A percentile compares a stretch with the other conserved stretches of the same genome.
phyloP scores from a whole-genome alignment of 2,888 invertebrate genomes.

The Archips xylosteana region DNA sequence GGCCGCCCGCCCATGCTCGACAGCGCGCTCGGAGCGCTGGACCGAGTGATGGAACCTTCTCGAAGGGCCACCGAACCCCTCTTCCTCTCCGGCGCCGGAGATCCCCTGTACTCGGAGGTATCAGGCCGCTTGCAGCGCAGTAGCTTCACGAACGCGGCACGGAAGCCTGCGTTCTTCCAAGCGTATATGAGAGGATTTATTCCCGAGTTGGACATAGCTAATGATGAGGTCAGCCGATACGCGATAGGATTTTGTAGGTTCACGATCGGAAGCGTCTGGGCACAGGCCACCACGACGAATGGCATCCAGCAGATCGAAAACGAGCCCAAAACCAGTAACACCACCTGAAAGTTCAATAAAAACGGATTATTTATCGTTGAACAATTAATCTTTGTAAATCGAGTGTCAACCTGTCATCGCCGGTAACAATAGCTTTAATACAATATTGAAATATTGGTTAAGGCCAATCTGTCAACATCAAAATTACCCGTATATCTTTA shows the following conservation, averaged over 20 bases:
- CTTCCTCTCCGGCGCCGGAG: slow-evolving; percentile 84
- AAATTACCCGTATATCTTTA: neutral
- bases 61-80: slow-evolving; percentile 79
- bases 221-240: slow-evolving; percentile 88
- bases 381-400: slow-evolving; percentile 26
- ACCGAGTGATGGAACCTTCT: slow-evolving; percentile 75
- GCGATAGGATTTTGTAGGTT: slow-evolving; percentile 82
- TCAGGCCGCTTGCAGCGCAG: slow-evolving; percentile 88
- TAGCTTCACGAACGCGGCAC: slow-evolving; percentile 89
- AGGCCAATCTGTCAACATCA: slow-evolving; percentile 28
- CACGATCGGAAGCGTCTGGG: slow-evolving; percentile 84
- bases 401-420: slow-evolving; percentile 33
- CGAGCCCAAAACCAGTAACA: slow-evolving; percentile 91
- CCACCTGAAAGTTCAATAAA: slow-evolving; percentile 85
- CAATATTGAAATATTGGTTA: slow-evolving; percentile 25
- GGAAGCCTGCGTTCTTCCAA: slow-evolving; percentile 93
- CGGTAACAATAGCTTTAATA: slow-evolving; percentile 28
- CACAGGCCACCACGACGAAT: slow-evolving; percentile 89
- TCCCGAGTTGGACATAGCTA: slow-evolving; percentile 92
- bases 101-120: slow-evolving; percentile 81
- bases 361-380: slow-evolving; percentile 4
- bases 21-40: slow-evolving; percentile 69
- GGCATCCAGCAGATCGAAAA: slow-evolving; percentile 94
- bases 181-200: slow-evolving; percentile 94
- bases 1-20: slow-evolving; percentile 73